A percentile compares a stretch with the other conserved stretches of the same genome.
Conservation (phyloP, 2,888 invertebrate species). For the Saturnia pavonia region DNA sequence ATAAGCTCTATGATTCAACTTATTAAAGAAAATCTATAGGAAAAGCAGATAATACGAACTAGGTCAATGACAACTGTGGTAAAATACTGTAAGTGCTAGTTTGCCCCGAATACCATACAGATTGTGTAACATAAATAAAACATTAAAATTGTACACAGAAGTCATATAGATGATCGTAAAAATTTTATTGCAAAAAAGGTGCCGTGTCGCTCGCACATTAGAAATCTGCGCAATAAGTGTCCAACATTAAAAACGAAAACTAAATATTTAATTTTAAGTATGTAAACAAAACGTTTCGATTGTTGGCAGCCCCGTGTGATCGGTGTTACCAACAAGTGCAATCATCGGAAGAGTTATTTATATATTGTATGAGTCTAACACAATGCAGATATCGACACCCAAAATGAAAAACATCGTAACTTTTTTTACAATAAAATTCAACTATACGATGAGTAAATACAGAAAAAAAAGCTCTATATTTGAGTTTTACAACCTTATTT, state of each 20-base stretch:
- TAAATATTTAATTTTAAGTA: slow-evolving; percentile 33
- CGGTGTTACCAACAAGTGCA: slow-evolving; percentile 50
- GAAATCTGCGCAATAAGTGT: slow-evolving; percentile 25
- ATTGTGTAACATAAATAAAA: slow-evolving; percentile 31
- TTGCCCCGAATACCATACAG: slow-evolving; percentile 45
- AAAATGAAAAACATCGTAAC: too few relatives aligned
- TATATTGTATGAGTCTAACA: slow-evolving; percentile 36
- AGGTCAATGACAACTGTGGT: background rate
- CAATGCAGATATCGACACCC: slow-evolving; percentile 25
- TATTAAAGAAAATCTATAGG: background rate
- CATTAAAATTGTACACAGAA: slow-evolving; percentile 15
- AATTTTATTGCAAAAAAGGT: slow-evolving; percentile 15
- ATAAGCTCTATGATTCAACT: background rate
- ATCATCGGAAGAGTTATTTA: slow-evolving; percentile 43
- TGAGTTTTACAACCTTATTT: too few relatives aligned
- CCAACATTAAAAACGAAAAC: slow-evolving; percentile 14
- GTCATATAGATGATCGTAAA: slow-evolving; percentile 19
- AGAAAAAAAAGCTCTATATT: too few relatives aligned
- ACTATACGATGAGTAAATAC: too few relatives aligned
- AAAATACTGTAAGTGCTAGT: slow-evolving; percentile 21
- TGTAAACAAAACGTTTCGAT: slow-evolving; percentile 60
- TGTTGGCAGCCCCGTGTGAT: slow-evolving; percentile 51
- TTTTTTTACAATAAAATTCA: too few relatives aligned
- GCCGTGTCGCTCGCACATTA: slow-evolving; percentile 21
- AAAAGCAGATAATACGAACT: background rate